phyloP scores from a whole-genome alignment of 2,113 vertebrate species.

The Tetrao urogallus region DNA sequence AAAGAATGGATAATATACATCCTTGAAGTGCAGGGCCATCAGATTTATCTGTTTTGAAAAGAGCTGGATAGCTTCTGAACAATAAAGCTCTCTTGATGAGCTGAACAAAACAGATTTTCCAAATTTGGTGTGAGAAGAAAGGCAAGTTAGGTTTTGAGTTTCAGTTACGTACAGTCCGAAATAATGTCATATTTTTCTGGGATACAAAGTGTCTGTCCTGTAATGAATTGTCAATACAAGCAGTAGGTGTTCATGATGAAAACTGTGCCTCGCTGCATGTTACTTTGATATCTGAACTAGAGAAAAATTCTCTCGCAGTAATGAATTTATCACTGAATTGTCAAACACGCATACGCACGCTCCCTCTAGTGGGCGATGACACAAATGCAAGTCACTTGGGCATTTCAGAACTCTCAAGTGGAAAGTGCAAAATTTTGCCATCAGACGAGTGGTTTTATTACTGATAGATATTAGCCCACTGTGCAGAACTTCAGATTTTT shows the following conservation, averaged over 20 bases:
- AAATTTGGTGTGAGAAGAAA: neutral
- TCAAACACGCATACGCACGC: neutral
- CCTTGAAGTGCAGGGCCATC: neutral
- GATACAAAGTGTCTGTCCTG: neutral
- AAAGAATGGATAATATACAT: neutral
- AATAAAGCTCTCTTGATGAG: neutral
- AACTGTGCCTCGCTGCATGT: neutral
- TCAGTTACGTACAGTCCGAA: neutral
- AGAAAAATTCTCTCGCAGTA: neutral
- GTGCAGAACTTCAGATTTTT: neutral
- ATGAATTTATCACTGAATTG: neutral
- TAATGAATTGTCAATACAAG: neutral
- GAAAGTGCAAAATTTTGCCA: neutral
- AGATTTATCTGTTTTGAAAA: neutral
- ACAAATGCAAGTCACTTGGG: neutral
- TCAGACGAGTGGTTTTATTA: neutral
- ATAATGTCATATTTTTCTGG: neutral
- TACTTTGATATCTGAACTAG: neutral
- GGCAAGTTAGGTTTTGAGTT: neutral
- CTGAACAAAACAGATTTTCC: neutral
- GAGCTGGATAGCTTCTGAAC: neutral
- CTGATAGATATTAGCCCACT: neutral
- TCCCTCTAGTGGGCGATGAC: conserved; percentile 46
- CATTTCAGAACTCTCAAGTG: neutral
- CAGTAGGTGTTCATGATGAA: neutral